A percentile compares a stretch with the other conserved stretches of the same genome.
Evolutionary conservation across 2,113 vertebrate genomes (phyloP).

Genomic region (Amphiprion percula): DNA sequence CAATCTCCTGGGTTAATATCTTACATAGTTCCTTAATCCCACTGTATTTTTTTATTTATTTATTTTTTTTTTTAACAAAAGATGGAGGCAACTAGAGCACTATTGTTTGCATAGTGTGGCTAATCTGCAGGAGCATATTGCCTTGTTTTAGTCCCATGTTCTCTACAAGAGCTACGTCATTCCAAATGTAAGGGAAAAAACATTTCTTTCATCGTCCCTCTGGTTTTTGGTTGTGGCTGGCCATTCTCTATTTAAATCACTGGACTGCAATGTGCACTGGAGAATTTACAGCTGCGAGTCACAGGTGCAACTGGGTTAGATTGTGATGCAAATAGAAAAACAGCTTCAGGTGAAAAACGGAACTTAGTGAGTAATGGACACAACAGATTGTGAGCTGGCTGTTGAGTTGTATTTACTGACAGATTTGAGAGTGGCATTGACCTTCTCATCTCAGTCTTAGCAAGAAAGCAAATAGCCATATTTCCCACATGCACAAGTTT

Average conservation of each 20-base stretch:
- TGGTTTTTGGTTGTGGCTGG: neutral
- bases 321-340: no score
- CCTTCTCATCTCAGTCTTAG: neutral
- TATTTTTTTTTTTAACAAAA: neutral
- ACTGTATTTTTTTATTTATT: neutral
- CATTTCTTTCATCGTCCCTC: neutral
- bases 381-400: neutral
- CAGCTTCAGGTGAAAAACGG: neutral
- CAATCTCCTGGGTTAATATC: slow-evolving; percentile 8
- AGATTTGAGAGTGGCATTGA: neutral
- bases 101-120: neutral
- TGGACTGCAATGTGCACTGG: neutral
- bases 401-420: neutral
- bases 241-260: slow-evolving; percentile 10
- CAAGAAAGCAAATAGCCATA: neutral
- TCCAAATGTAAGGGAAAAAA: neutral
- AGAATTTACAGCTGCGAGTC: no score
- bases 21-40: slow-evolving; percentile 25
- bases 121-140: slow-evolving; percentile 4
- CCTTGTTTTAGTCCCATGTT: neutral
- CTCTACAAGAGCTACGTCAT: neutral
- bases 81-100: neutral
- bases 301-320: no score
- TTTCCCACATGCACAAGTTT: neutral
- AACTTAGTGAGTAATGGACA: neutral